These are phyloP conservation scores for Mastomys natalensis DNA, from an alignment of 2,113 vertebrate genomes.

Conservation along the genomic window DNA sequence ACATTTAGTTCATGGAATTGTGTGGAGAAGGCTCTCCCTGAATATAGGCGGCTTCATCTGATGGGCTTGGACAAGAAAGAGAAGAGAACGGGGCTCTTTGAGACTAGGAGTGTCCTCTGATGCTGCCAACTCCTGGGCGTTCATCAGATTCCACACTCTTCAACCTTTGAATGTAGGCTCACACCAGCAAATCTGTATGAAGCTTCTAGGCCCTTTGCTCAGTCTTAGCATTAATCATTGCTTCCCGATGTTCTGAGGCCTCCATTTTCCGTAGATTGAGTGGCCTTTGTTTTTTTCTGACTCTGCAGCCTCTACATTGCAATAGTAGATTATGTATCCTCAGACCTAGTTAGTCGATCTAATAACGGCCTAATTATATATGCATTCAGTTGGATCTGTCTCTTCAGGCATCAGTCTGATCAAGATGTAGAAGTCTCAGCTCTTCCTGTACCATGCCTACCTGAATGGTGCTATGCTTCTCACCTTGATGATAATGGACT, in stretches of 20 bases:
- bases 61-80: not conserved
- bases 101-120: not conserved
- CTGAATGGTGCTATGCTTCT: no score
- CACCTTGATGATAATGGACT: no score
- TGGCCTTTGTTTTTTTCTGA: not conserved
- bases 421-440: not conserved
- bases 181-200: not conserved
- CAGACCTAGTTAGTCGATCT: not conserved
- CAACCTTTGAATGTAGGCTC: not conserved
- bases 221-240: not conserved
- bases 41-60: no score
- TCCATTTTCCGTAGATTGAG: not conserved
- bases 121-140: no score
- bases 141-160: not conserved
- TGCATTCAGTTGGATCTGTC: not conserved
- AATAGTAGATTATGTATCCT: not conserved
- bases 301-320: not conserved
- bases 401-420: not conserved
- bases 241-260: not conserved
- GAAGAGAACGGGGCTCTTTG: not conserved
- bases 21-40: not conserved
- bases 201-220: not conserved
- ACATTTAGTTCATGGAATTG: not conserved
- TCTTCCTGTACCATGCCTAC: no score
- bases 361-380: not conserved